Conservation (phyloP, 1,140 invertebrate genomes). For the Lethrus apterus region DNA sequence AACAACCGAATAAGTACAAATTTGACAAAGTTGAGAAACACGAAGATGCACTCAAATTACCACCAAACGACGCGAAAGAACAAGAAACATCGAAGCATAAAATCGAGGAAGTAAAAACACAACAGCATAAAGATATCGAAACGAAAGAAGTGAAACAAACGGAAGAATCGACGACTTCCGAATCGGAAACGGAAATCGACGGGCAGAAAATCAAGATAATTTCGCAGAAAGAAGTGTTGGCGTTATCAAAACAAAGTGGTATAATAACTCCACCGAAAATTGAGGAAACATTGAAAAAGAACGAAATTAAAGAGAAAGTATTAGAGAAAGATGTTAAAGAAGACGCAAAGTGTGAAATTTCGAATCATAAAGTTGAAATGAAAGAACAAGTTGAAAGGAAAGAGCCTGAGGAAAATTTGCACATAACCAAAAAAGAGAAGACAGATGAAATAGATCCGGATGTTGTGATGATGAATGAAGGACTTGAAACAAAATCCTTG, state of each 20-base stretch:
- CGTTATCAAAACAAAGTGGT: slow-evolving; percentile 43
- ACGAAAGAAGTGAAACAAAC: slow-evolving; percentile 21
- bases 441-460: too few species aligned
- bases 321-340: too few species aligned
- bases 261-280: slow-evolving; percentile 32
- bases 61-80: slow-evolving; percentile 21
- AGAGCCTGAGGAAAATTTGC: too few species aligned
- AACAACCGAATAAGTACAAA: slow-evolving; percentile 19
- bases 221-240: slow-evolving; percentile 35
- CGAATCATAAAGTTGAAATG: too few species aligned
- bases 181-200: slow-evolving; percentile 40
- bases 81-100: slow-evolving; percentile 10
- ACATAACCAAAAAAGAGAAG: too few species aligned
- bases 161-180: slow-evolving; percentile 31
- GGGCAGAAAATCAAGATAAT: slow-evolving; percentile 40
- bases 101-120: slow-evolving; percentile 10
- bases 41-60: slow-evolving; percentile 28
- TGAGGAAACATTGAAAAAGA: slow-evolving; percentile 7
- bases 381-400: too few species aligned
- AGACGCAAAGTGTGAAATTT: too few species aligned
- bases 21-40: slow-evolving; percentile 35
- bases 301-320: background rate
- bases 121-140: slow-evolving; percentile 23
- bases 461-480: too few species aligned
- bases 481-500: too few species aligned